Base-by-base conservation (phyloP, 2,888 invertebrate species). In the Tinea semifulvella region DNA sequence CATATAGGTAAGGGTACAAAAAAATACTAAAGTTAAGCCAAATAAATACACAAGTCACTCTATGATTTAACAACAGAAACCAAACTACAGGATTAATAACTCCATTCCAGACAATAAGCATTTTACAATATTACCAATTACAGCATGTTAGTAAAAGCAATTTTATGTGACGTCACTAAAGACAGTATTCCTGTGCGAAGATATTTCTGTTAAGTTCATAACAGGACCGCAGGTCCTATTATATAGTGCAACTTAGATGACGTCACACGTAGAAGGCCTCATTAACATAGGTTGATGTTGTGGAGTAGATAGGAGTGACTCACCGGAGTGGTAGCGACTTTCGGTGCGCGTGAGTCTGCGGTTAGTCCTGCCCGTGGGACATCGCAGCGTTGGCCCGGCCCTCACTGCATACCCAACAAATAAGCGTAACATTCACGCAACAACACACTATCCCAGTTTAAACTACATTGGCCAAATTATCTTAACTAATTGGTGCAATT, bases 261-360 rank as follows among this genome's bases (percentile, higher is more conserved):
- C 19, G 26, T 27, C 43, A 43, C 53, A 46, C 20, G 46, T 36
- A 18, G 11, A 16, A 31, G 36, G 18, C 18, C 6, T 36, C 18
- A 8, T 18, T 36, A 18, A 16, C 25, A 14, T 39, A 25, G 18
- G 13, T 52, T 51, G 49, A 52, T 46, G 56, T 55, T 36, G 11
- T n/a, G 36, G 36, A 36, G 36, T 36, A 36, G 36, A 10, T 36
- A 36, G 36, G 2, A 56, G 50, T 68, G 68, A 85, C 89, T 87
- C 86, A 96, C 96, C 96, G 77, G 96, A 96, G 80, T 96, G 96
- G 80, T 95, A 96, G 65, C 96, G 87, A 82, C 92, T 94, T 84
- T 96, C 96, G 83, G 96, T 95, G 65, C 95, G 85, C 54, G 96
- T 96, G 59, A 96, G 88, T 58, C 95, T 85, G 52, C 95, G 85